Evolutionary conservation across 2,888 invertebrate species (phyloP), one percentile per base, ranked within the genome.

Genomic region (Liposcelis brunnea): DNA sequence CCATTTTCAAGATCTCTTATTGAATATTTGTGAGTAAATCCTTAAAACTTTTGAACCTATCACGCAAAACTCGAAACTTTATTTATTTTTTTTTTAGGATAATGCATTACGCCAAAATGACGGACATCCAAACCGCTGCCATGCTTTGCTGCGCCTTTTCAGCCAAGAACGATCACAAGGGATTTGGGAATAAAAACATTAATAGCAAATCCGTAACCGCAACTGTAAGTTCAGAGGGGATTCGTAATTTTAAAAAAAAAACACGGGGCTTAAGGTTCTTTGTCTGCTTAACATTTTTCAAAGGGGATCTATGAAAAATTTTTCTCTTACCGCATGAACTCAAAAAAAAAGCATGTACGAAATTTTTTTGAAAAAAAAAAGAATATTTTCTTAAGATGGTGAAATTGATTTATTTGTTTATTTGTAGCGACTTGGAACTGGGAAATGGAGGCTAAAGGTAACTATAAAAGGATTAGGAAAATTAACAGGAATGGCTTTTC

Each of bases 111-210:
- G 84, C 85, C 0, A 71, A 73, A 52, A 72, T 80, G 44, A 75
- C 78, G 5, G 93, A 94, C 61, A 70, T 93, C 12, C 95, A 95
- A 66, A 94, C 87, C 63, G 86, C 93, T 2, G 93, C 91, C 1
- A 87, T 94, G 82, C 60, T 94, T 47, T 81, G 85, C 50, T 91
- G 93, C 59, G 77, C 84, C 2, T 90, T 93, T 62, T 80, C 83
- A 48, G 55, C 56, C 18, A 58, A 58, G 46, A 54, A 57, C 32
- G 60, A 61, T 42, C 53, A 54, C 33, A 53, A 55, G 16, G 51
- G 52, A 37, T 48, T 44, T 36, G 49, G 51, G 40, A 51, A 49
- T 45, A 57, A 54, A 45, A 49, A 52, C 14, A 52, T 45, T 35
- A 47, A 58, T 53, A 72, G 72, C 51, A 73, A 72, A 54, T 74